Base-by-base conservation (phyloP, 2,797 vertebrate species). In the Ctenopoma kingsleyae region DNA sequence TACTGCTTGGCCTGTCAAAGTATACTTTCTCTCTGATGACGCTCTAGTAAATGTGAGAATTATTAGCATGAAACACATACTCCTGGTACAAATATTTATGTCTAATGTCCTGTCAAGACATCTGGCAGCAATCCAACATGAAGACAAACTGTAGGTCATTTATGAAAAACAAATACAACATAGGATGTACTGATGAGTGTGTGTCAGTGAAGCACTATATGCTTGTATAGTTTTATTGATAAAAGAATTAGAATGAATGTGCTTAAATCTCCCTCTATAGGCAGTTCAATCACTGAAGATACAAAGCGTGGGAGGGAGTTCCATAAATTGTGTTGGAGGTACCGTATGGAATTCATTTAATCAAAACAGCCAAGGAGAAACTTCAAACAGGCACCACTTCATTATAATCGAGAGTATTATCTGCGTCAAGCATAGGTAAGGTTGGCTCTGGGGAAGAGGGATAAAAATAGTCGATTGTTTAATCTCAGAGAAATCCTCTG, bases 361-460 rank as follows among this genome's bases (percentile, higher is more conserved):
- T 89, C 66, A 84, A 74, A 90, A 79, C 81, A 84, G 70, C 77
- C 71, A 52, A 67, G 76, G 57, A 86, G 76, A 87, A 87, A 89
- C 87, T 86, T 92, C 84, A 91, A 92, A 89, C 81, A 89, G 71
- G 62, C 50, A 48, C 50, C 55, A 46, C 78, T 89, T 92, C 80
- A 89, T 89, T 92, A 88, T 71, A 81, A 82, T 57, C 3, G 22
- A 56, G 87, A 74, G 82, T 63, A 83, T 82, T 83, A 76, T 85
- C 80, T 80, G 76, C 80, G 83, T 84, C 67, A 60, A 66, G 69
- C 76, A 82, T 48, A 91, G 85, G 85, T 85, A 78, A 55, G 78
- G 69, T 22, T 78, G 55, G 74, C 87, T 84, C 76, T 69, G 70
- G 81, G 82, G 83, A 80, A 65, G 44, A 62, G 11, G 72, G 78